Percentiles rank a stretch among this genome's conserved stretches.
These are phyloP conservation scores for Notiomystis cincta DNA, from an alignment of 2,113 vertebrate species.

Conservation along the genomic window DNA sequence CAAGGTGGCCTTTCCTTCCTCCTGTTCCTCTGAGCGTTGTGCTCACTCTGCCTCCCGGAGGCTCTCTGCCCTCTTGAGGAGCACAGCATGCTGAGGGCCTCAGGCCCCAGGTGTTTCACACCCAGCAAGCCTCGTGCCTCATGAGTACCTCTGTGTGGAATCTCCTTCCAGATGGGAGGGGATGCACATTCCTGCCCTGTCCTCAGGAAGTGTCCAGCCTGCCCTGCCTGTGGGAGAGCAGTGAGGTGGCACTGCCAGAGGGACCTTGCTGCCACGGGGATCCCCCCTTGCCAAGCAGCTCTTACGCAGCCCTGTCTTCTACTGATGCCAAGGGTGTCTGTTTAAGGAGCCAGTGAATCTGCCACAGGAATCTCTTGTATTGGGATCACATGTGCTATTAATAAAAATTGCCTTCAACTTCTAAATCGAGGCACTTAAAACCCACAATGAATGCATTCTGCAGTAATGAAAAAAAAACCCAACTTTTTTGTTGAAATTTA, in stretches of 20 bases:
- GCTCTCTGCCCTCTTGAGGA: background rate
- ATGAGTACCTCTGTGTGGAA: background rate
- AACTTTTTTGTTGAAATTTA: constrained; percentile 27
- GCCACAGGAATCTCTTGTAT: constrained; percentile 15
- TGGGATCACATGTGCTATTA: constrained; percentile 34
- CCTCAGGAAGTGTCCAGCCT: background rate
- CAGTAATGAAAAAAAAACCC: background rate
- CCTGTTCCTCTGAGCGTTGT: rapidly evolving
- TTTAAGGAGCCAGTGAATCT: background rate
- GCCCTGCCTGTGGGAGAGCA: background rate
- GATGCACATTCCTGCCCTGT: background rate
- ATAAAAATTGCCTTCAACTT: constrained; percentile 52
- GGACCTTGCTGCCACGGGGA: rapidly evolving
- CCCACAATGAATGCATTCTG: constrained; percentile 49
- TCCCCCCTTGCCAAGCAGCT: background rate
- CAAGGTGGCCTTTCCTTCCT: background rate
- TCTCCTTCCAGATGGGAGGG: background rate
- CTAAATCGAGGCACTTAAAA: constrained; percentile 6
- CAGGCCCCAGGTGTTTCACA: background rate
- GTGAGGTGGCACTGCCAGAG: background rate
- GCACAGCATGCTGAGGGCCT: background rate
- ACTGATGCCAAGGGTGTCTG: background rate
- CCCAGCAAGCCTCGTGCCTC: rapidly evolving
- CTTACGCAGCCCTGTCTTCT: background rate
- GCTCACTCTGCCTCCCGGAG: rapidly evolving